These are phyloP conservation scores for Oreortyx pictus DNA, from an alignment of 2,797 vertebrate genomes.

Conservation along the genomic window DNA sequence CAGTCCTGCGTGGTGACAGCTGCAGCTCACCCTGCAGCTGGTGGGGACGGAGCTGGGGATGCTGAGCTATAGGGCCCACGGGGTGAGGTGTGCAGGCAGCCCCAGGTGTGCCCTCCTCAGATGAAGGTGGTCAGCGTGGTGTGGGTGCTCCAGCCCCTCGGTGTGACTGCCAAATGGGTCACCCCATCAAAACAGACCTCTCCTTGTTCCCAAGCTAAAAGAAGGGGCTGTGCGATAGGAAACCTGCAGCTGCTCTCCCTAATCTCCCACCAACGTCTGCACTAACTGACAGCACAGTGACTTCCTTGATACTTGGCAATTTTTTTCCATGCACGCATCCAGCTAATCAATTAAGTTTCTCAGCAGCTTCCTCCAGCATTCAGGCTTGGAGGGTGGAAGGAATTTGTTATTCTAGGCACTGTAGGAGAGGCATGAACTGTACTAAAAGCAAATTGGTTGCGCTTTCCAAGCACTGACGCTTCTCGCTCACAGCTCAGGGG, in stretches of 20 bases:
- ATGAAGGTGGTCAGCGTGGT: neutral
- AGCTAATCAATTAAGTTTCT: conserved; percentile 71
- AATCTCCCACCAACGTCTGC: conserved; percentile 12
- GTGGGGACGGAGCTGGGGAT: neutral
- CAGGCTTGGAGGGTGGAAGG: conserved; percentile 42
- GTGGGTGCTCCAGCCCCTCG: neutral
- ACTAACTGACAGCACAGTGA: conserved; percentile 63
- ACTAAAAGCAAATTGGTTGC: conserved; percentile 66
- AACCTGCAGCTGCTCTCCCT: conserved; percentile 60
- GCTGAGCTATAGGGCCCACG: neutral
- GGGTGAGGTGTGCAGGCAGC: neutral
- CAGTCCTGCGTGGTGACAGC: neutral
- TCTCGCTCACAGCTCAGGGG: conserved; percentile 40
- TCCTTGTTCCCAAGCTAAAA: conserved; percentile 47
- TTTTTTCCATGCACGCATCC: conserved; percentile 58
- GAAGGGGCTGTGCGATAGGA: conserved; percentile 22
- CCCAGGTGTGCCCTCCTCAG: neutral
- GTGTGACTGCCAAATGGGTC: rapidly evolving
- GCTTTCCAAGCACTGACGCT: conserved; percentile 47
- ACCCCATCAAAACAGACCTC: neutral
- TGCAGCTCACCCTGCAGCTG: neutral
- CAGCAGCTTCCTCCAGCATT: conserved; percentile 68
- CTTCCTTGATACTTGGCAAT: conserved; percentile 64
- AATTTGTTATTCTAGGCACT: conserved; percentile 70
- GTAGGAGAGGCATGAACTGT: conserved; percentile 60